phyloP scores from a whole-genome alignment of 2,113 vertebrate genomes.

The Microtus richardsoni region DNA sequence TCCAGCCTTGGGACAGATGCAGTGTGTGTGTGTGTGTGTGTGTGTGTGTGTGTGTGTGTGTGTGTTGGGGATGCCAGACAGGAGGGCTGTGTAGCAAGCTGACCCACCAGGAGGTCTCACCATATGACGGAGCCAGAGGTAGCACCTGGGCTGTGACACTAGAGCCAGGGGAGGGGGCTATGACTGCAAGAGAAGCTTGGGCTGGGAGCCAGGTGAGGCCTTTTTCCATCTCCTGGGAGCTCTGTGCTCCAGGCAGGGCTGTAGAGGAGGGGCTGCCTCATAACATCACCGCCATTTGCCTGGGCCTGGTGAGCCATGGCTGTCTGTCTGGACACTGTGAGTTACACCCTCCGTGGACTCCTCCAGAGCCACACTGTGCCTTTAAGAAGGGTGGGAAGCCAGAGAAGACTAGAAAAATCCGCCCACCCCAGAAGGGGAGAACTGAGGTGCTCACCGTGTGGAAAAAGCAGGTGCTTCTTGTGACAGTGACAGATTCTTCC shows the following conservation, averaged over 20 bases:
- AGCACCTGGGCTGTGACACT: slow-evolving; percentile 74
- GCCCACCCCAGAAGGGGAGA: rapidly evolving
- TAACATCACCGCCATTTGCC: rapidly evolving
- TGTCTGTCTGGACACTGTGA: not conserved
- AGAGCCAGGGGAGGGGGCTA: slow-evolving; percentile 77
- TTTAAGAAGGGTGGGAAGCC: not conserved
- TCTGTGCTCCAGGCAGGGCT: not conserved
- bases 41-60: not conserved
- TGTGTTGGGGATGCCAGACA: slow-evolving; percentile 49
- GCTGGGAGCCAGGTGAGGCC: slow-evolving; percentile 78
- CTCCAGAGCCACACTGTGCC: too few relatives aligned
- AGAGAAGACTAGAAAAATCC: not conserved
- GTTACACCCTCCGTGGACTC: not conserved
- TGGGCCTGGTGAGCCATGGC: not conserved
- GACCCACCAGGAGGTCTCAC: slow-evolving; percentile 66
- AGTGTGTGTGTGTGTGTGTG: not conserved
- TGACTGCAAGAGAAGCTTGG: slow-evolving; percentile 72
- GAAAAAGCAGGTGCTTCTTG: not conserved
- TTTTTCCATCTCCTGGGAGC: slow-evolving; percentile 44
- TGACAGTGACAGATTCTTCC: not conserved
- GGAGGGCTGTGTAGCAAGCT: slow-evolving; percentile 58
- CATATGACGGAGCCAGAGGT: slow-evolving; percentile 80
- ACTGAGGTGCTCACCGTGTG: rapidly evolving
- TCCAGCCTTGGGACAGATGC: not conserved
- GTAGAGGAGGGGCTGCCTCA: not conserved